These are phyloP conservation scores for Gymnosoma rotundatum DNA, from an alignment of 2,888 invertebrate species.

Conservation along the genomic window DNA sequence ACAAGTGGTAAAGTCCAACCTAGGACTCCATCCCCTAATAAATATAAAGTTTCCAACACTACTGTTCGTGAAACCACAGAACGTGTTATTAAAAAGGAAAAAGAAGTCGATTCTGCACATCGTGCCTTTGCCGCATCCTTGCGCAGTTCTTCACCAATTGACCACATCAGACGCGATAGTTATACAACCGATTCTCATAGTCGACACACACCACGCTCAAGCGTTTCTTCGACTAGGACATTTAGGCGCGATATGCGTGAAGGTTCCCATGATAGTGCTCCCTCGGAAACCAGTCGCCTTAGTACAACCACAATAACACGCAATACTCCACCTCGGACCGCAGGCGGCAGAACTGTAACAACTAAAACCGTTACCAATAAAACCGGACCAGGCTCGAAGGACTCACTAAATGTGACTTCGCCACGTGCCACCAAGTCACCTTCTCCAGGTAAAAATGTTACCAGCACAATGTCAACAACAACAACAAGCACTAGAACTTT, in stretches of 20 bases:
- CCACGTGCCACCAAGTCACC: conserved; percentile 76
- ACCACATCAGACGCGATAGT: conserved; percentile 83
- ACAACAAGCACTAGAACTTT: conserved; percentile 72
- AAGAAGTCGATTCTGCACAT: conserved; percentile 86
- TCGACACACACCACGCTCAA: conserved; percentile 78
- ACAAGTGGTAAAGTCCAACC: conserved; percentile 48
- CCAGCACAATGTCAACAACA: conserved; percentile 70
- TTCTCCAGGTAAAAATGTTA: conserved; percentile 71
- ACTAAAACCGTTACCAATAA: conserved; percentile 76
- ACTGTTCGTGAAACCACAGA: conserved; percentile 73
- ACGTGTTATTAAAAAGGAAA: conserved; percentile 77
- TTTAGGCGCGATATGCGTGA: conserved; percentile 78
- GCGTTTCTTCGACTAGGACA: conserved; percentile 76
- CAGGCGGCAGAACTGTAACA: conserved; percentile 73
- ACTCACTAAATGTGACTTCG: conserved; percentile 75
- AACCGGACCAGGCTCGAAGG: conserved; percentile 75
- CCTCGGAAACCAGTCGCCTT: conserved; percentile 80
- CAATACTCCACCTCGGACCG: conserved; percentile 75
- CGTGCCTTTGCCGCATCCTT: conserved; percentile 90
- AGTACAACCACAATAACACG: conserved; percentile 80
- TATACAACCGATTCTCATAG: conserved; percentile 76
- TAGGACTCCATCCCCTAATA: conserved; percentile 64
- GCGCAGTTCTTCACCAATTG: conserved; percentile 86
- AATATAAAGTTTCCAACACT: conserved; percentile 68
- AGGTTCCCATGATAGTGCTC: conserved; percentile 81